Conservation (phyloP, 2,113 vertebrate species). For the Plectropomus leopardus region DNA sequence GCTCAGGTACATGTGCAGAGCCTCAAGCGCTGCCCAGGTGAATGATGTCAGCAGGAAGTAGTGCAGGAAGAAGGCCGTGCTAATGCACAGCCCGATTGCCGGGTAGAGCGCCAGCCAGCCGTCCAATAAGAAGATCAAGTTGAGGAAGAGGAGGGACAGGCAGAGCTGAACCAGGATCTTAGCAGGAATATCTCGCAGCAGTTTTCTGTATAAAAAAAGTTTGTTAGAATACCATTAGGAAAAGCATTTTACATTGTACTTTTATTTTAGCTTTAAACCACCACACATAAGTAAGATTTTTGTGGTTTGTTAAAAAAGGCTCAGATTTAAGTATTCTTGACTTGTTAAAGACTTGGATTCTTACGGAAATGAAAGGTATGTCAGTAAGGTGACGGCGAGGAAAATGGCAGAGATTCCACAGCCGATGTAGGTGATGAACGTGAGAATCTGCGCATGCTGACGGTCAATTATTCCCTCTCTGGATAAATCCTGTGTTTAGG, state of each 20-base stretch:
- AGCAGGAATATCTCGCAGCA: conserved; percentile 94
- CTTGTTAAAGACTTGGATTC: conserved; percentile 50
- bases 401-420: conserved; percentile 95
- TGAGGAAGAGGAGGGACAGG: conserved; percentile 90
- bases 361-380: conserved; percentile 94
- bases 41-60: conserved; percentile 97
- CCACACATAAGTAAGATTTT: too few species aligned
- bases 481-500: conserved; percentile 88
- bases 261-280: neutral
- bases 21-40: conserved; percentile 98
- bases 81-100: conserved; percentile 87
- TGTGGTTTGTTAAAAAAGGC: neutral
- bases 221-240: neutral
- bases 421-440: conserved; percentile 95
- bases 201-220: conserved; percentile 86
- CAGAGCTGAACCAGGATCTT: conserved; percentile 98
- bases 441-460: conserved; percentile 86
- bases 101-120: conserved; percentile 91
- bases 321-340: neutral
- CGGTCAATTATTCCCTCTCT: conserved; percentile 71
- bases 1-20: conserved; percentile 97
- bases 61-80: conserved; percentile 94
- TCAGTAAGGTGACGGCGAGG: conserved; percentile 92
- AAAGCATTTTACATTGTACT: neutral
- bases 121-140: conserved; percentile 92